Evolutionary conservation across 1,140 invertebrate genomes (phyloP), one percentile per base, ranked within the genome.

Genomic region (Aethina tumida): DNA sequence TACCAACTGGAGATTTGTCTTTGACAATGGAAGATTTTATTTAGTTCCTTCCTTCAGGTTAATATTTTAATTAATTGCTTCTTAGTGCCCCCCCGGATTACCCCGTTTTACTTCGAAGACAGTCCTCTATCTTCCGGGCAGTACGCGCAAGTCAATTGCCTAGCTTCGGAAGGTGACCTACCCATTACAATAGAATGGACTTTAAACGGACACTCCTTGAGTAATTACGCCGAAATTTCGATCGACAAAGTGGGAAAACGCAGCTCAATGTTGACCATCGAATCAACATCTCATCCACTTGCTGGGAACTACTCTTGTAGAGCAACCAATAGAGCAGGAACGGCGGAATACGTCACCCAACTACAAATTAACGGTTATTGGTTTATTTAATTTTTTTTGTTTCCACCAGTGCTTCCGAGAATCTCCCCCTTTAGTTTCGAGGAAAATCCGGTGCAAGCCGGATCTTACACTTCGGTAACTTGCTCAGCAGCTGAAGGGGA

Each of bases 301-400:
- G 66, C 71, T 55, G 78, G 79, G 51, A 74, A 79, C 54, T 87
- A 85, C 59, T 81, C 78, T 20, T 86, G 83, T 54, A 68, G 72
- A 46, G 75, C 73, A 32, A 70, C 59, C 36, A 81, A 80, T 64
- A 56, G 61, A 26, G 82, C 79, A 18, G 77, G 78, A 28, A 69
- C 66, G 43, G 70, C 68, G 29, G 69, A 68, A 39, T 73, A 74
- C 54, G 72, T 75, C 14, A 70, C 79, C 24, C 69, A 59, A 47
- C 56, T 75, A 38, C 66, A 71, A 52, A 71, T 75, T 41, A 73
- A 75, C 49, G 73, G 73, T 76, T 19, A 9, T 35, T 27, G 14
- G 6, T 16, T 12, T 36, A 8, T 13, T 14, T 7, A 4, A 4
- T 36, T 9, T 36, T 4, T 10, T n/a, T 36, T 28, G 8, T 29